phyloP scores from a whole-genome alignment of 92 coral and sea anemone species.

The Zoanthus sansibaricus region DNA sequence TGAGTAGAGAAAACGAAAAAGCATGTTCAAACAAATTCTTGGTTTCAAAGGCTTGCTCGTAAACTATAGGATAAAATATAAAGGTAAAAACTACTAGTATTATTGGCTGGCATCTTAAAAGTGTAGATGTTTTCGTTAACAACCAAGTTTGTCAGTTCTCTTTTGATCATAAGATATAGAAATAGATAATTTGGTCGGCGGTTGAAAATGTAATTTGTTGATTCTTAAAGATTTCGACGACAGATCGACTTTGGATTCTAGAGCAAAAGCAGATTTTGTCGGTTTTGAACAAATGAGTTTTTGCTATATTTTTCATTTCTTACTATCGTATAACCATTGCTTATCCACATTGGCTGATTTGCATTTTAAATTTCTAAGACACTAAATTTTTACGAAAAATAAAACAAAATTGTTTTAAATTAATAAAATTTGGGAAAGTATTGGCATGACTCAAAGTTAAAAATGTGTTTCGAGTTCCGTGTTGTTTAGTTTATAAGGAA shows the following conservation, averaged over 20 bases:
- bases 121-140: not conserved
- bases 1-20: slow-evolving; percentile 3
- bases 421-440: not conserved
- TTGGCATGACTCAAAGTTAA: not conserved
- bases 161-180: not conserved
- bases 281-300: not conserved
- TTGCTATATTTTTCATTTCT: not conserved
- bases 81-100: not conserved
- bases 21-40: not conserved
- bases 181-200: slow-evolving; percentile 4
- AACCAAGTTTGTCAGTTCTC: slow-evolving; percentile 8
- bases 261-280: not conserved
- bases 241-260: not conserved
- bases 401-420: not conserved
- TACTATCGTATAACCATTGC: not conserved
- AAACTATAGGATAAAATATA: not conserved
- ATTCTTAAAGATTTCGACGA: not conserved
- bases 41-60: slow-evolving; percentile 2
- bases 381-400: not conserved
- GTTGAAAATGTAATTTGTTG: not conserved
- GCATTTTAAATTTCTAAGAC: slow-evolving; percentile 16
- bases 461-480: not conserved
- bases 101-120: slow-evolving; percentile 34
- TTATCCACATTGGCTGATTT: slow-evolving; percentile 6
- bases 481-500: not conserved